phyloP scores from a whole-genome alignment of 2,797 vertebrate genomes.

The Lophotriccus pileatus region DNA sequence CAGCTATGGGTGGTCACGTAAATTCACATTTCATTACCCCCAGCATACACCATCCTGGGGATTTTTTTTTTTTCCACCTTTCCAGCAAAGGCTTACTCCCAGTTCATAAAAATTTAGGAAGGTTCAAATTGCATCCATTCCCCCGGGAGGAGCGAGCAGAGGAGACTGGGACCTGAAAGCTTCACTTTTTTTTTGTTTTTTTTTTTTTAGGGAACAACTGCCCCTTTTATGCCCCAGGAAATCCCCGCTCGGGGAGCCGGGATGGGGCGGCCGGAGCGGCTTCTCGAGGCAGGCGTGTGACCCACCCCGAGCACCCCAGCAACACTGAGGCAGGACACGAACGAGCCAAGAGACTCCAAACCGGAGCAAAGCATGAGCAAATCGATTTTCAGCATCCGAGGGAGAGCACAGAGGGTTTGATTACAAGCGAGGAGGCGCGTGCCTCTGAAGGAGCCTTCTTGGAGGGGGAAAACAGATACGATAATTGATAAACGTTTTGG shows the following conservation, averaged over 20 bases:
- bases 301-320: background rate
- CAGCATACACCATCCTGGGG: background rate
- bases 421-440: background rate
- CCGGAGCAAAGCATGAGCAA: background rate
- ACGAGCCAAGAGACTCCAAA: background rate
- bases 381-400: background rate
- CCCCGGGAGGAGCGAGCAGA: background rate
- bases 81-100: background rate
- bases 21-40: constrained; percentile 53
- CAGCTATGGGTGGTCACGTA: constrained; percentile 53
- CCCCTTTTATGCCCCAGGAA: background rate
- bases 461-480: background rate
- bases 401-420: background rate
- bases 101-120: background rate
- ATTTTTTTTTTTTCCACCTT: constrained; percentile 21
- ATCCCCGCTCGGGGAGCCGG: accelerated
- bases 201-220: background rate
- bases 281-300: background rate
- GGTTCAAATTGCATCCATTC: background rate
- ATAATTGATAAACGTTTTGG: background rate
- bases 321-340: background rate
- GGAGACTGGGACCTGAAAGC: background rate
- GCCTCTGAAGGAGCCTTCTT: background rate
- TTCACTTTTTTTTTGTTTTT: background rate
- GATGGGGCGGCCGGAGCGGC: accelerated